Conservation (phyloP, 1,140 invertebrate species). For the Eupeodes corollae region DNA sequence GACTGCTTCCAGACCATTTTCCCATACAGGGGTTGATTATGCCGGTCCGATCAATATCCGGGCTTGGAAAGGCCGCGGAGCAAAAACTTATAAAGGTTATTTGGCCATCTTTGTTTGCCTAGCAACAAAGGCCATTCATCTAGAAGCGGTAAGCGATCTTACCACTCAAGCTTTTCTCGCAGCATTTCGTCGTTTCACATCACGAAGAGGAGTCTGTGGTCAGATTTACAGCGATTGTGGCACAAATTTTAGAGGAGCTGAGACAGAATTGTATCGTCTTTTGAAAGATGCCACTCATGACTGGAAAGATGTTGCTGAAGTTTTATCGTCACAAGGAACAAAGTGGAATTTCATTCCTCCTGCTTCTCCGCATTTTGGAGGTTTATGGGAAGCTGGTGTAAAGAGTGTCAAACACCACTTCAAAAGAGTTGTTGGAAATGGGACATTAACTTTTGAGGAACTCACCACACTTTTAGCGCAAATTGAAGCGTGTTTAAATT, state of each 20-base stretch:
- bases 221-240: constrained; percentile 22
- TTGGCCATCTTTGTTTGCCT: constrained; percentile 20
- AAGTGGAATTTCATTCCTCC: constrained; percentile 20
- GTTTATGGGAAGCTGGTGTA: constrained; percentile 22
- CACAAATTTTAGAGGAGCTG: constrained; percentile 19
- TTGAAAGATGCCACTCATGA: no score
- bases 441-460: constrained; percentile 18
- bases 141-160: constrained; percentile 31
- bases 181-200: constrained; percentile 26
- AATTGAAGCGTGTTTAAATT: constrained; percentile 22
- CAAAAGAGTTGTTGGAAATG: constrained; percentile 10
- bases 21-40: constrained; percentile 23
- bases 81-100: constrained; percentile 16
- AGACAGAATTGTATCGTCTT: constrained; percentile 12
- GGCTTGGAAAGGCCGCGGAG: constrained; percentile 8
- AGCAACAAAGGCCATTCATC: constrained; percentile 20
- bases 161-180: constrained; percentile 25
- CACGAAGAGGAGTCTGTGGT: constrained; percentile 13
- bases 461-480: constrained; percentile 14
- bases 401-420: constrained; percentile 22
- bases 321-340: no score
- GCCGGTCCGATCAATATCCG: constrained; percentile 27
- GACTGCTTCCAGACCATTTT: constrained; percentile 12
- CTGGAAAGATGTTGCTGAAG: no score
- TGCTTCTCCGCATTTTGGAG: constrained; percentile 21